Evolutionary conservation across 2,113 vertebrate genomes (phyloP), one percentile per base, ranked within the genome.

Genomic region (Aptenodytes patagonicus): DNA sequence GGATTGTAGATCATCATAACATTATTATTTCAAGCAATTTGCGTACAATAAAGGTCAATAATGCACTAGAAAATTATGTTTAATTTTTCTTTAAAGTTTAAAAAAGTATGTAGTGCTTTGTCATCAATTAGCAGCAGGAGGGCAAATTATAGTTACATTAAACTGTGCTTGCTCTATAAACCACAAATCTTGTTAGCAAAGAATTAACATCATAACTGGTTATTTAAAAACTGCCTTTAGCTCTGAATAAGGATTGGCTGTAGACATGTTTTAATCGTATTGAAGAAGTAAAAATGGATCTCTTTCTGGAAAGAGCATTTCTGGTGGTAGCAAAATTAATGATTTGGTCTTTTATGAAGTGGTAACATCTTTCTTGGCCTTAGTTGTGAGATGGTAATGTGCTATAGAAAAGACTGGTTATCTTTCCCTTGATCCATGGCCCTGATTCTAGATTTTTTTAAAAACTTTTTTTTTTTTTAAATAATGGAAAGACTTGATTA

Each of bases 191-290:
- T 97, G 87, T 98, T 98, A 97, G 95, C 60, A 83, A 97, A 92
- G 65, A 95, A 97, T 97, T 96, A 97, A 88, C 79, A 87, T 95
- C 71, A 85, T 96, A 96, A 87, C 93, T 88, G 79, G 95, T 96
- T 97, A 97, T 98, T 98, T 97, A 78, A 97, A 96, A 98, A 97
- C 51, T 97, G 97, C 97, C 82, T 86, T 95, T 95, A 98, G n/a
- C 90, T 82, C 95, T 96, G 93, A 97, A 64, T 97, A 95, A 95
- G 87, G 93, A 92, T 94, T 96, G 96, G 78, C 76, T 92, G 36
- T 80, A 85, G 78, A 82, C 58, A 64, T 96, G 86, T 96, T 97
- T 97, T 97, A 98, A 94, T 96, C 73, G 44, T 82, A 89, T 79
- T 94, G 76, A 95, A 87, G 78, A 96, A 97, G 90, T 96, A 96